Conservation (phyloP, 2,797 vertebrate species). For the Pygocentrus nattereri region DNA sequence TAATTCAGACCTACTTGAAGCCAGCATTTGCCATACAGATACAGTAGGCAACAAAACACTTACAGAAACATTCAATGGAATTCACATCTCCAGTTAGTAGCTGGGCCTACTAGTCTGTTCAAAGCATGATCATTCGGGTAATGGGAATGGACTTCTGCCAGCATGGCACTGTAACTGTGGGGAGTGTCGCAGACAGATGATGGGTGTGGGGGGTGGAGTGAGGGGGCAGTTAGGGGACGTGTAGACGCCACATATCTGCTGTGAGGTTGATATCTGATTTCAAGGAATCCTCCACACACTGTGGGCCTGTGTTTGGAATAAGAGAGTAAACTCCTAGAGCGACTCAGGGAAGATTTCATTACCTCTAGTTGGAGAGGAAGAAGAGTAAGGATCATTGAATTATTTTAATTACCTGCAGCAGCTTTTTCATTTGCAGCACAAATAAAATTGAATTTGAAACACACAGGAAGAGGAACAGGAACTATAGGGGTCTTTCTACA, state of each 20-base stretch:
- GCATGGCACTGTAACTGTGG: slow-evolving; percentile 57
- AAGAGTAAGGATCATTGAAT: slow-evolving; percentile 79
- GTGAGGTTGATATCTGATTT: slow-evolving; percentile 70
- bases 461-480: slow-evolving; percentile 66
- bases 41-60: slow-evolving; percentile 22
- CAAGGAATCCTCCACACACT: slow-evolving; percentile 66
- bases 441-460: slow-evolving; percentile 75
- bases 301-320: slow-evolving; percentile 63
- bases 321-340: slow-evolving; percentile 65
- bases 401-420: slow-evolving; percentile 83
- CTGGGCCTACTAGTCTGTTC: slow-evolving; percentile 61
- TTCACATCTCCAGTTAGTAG: slow-evolving; percentile 3
- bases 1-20: slow-evolving; percentile 59
- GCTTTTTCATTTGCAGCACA: slow-evolving; percentile 81
- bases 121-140: slow-evolving; percentile 62
- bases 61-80: slow-evolving; percentile 7
- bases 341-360: slow-evolving; percentile 77
- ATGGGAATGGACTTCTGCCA: slow-evolving; percentile 64
- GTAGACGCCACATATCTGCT: slow-evolving; percentile 58
- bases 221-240: not conserved
- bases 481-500: slow-evolving; percentile 45
- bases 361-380: slow-evolving; percentile 68
- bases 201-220: slow-evolving; percentile 3
- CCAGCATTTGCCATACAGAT: slow-evolving; percentile 29
- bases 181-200: slow-evolving; percentile 59